These are phyloP conservation scores for Nudaria mundana DNA, from an alignment of 2,888 invertebrate genomes.

Conservation along the genomic window DNA sequence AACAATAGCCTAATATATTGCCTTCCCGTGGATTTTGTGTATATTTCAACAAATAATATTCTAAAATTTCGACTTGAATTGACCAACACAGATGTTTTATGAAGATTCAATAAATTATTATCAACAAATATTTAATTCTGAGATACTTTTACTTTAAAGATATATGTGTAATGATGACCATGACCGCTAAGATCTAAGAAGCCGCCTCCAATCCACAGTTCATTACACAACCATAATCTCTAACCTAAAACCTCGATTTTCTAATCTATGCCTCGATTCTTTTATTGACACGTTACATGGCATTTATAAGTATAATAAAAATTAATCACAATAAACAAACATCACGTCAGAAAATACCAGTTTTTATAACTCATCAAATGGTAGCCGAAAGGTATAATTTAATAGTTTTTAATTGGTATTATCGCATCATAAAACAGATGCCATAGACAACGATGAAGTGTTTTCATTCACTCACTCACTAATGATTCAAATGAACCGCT, in stretches of 20 bases:
- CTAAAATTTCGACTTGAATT: neutral
- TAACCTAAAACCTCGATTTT: conserved; percentile 26
- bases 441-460: conserved; percentile 67
- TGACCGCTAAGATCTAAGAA: conserved; percentile 9
- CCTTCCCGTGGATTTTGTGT: no score
- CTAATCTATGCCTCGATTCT: no score
- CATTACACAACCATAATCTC: conserved; percentile 33
- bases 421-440: conserved; percentile 72
- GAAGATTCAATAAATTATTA: conserved; percentile 7
- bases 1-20: no score
- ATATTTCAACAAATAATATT: neutral
- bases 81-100: no score
- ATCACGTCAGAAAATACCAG: conserved; percentile 52
- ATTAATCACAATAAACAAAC: conserved; percentile 77
- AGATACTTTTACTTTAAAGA: conserved; percentile 1
- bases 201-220: conserved; percentile 24
- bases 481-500: no score
- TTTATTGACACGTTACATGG: conserved; percentile 50
- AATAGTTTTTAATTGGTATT: conserved; percentile 79
- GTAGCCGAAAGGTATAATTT: conserved; percentile 71
- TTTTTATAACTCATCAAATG: conserved; percentile 69
- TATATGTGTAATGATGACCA: conserved; percentile 10
- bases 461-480: conserved; percentile 66
- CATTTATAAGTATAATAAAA: conserved; percentile 58
- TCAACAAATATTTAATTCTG: conserved; percentile 12